Conservation (phyloP, 2,113 vertebrate species). For the Notarius quadriscutis region DNA sequence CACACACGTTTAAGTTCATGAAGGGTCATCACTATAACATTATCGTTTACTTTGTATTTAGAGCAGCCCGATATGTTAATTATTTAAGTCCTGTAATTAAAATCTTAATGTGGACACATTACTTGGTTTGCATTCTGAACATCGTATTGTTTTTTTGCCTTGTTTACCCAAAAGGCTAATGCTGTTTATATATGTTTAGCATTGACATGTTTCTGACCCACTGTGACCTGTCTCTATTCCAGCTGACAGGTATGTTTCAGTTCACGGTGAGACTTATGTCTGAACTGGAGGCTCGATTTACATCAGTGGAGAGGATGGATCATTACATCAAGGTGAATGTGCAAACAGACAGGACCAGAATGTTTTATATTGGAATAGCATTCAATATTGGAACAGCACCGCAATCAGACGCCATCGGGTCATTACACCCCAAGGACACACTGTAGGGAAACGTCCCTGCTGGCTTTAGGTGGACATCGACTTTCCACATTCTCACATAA, state of each 20-base stretch:
- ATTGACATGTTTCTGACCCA: constrained; percentile 2
- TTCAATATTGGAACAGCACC: neutral
- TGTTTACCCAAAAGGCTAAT: neutral
- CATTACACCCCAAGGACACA: constrained; percentile 14
- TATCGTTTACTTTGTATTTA: constrained; percentile 2
- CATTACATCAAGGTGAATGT: constrained; percentile 79
- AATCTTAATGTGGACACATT: neutral
- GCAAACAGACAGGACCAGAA: constrained; percentile 36
- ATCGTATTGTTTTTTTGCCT: neutral
- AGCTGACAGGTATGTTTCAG: constrained; percentile 81
- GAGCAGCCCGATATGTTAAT: neutral
- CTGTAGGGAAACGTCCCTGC: neutral
- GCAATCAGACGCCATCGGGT: constrained; percentile 11
- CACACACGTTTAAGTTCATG: neutral
- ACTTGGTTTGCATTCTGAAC: neutral
- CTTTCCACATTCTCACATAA: constrained; percentile 48
- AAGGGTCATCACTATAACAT: neutral
- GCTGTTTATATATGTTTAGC: neutral
- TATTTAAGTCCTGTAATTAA: neutral
- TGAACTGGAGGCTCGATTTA: constrained; percentile 81
- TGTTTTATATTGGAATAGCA: constrained; percentile 5
- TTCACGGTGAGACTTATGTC: constrained; percentile 77
- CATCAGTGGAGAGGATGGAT: constrained; percentile 82
- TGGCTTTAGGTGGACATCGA: neutral
- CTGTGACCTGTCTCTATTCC: constrained; percentile 20